Percentiles rank a stretch among this genome's conserved stretches.
Evolutionary conservation across 1,140 invertebrate species (phyloP).

Genomic region (Procambarus virginalis): DNA sequence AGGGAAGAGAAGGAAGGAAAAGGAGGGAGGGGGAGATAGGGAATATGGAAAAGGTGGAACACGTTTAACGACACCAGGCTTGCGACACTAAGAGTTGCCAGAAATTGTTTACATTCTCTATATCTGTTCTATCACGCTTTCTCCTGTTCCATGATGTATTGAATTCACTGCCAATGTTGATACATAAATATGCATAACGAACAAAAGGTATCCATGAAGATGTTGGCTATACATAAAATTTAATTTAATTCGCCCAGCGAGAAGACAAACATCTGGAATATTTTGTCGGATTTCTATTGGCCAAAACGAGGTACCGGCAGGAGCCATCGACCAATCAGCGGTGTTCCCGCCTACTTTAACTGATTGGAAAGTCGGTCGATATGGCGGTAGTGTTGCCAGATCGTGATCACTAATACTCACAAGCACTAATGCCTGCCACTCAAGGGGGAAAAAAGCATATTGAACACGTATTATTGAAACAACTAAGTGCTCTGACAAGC

Average conservation of each 20-base stretch:
- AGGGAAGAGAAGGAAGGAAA: too few species aligned
- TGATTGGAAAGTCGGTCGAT: conserved; percentile 11
- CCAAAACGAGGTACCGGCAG: background rate
- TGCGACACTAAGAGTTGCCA: too few species aligned
- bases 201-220: background rate
- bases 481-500: background rate
- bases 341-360: background rate
- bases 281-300: background rate
- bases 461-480: background rate
- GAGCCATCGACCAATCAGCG: conserved; percentile 3
- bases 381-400: background rate
- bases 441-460: background rate
- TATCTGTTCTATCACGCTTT: too few species aligned
- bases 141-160: too few species aligned
- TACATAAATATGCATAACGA: too few species aligned
- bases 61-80: too few species aligned
- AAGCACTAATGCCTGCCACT: background rate
- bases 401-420: background rate
- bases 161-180: too few species aligned
- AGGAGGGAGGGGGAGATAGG: too few species aligned
- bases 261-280: background rate
- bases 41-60: too few species aligned
- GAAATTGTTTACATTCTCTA: too few species aligned
- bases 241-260: background rate
- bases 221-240: background rate